phyloP scores from a whole-genome alignment of 2,113 vertebrate species.

The Saccopteryx leptura region DNA sequence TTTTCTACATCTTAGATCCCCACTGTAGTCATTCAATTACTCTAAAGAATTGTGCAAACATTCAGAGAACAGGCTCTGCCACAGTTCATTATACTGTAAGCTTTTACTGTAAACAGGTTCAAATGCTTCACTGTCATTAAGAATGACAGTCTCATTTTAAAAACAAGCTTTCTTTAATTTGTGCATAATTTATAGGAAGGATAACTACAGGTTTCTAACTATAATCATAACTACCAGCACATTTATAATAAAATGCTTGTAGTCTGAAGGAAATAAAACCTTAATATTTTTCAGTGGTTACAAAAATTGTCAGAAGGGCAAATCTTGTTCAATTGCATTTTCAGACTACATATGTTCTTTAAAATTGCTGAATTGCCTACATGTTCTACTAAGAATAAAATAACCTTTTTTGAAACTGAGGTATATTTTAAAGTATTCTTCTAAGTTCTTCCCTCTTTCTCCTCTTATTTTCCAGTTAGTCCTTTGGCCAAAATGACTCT shows the following conservation, averaged over 20 bases:
- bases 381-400: background rate
- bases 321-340: background rate
- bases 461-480: conserved; percentile 51
- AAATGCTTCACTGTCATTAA: conserved; percentile 43
- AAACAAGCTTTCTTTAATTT: conserved; percentile 60
- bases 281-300: conserved; percentile 55
- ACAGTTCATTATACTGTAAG: background rate
- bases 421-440: conserved; percentile 32
- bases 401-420: background rate
- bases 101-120: background rate
- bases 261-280: conserved; percentile 43
- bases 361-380: background rate
- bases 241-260: conserved; percentile 66
- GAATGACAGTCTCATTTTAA: conserved; percentile 51
- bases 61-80: background rate
- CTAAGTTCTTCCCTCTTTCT: background rate
- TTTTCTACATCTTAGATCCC: conserved; percentile 54
- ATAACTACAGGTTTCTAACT: conserved; percentile 56
- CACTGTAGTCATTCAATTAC: background rate
- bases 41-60: background rate
- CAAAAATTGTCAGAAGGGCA: conserved; percentile 31
- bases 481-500: conserved; percentile 63
- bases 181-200: conserved; percentile 19
- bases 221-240: background rate
- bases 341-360: background rate